These are phyloP conservation scores for Lates calcarifer DNA, from an alignment of 2,113 vertebrate species.

Conservation along the genomic window DNA sequence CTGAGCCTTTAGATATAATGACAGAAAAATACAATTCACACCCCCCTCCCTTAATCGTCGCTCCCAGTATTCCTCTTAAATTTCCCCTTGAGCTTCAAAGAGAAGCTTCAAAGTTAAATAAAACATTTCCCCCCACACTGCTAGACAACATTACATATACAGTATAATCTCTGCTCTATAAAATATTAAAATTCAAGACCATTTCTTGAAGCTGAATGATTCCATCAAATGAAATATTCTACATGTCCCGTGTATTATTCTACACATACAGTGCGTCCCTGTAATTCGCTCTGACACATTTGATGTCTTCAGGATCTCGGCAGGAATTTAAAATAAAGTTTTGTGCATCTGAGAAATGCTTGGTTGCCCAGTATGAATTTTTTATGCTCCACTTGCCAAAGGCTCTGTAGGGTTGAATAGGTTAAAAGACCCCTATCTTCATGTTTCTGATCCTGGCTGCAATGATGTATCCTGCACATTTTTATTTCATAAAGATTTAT, in stretches of 20 bases:
- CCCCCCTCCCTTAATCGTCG: neutral
- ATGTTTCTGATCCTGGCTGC: constrained; percentile 43
- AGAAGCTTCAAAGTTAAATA: constrained; percentile 48
- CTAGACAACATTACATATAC: constrained; percentile 33
- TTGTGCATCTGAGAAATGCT: constrained; percentile 20
- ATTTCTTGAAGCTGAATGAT: neutral
- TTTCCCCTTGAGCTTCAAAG: constrained; percentile 37
- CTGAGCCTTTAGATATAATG: constrained; percentile 9
- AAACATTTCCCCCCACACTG: constrained; percentile 35
- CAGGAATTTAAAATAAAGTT: constrained; percentile 49
- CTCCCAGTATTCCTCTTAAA: constrained; percentile 17
- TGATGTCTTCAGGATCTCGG: constrained; percentile 33
- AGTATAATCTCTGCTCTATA: constrained; percentile 25
- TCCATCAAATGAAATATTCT: constrained; percentile 19
- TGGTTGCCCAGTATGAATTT: constrained; percentile 31
- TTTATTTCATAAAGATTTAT: constrained; percentile 58
- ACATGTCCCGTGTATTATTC: neutral
- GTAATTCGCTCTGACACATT: constrained; percentile 41
- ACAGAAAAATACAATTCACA: neutral
- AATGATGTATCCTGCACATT: constrained; percentile 16
- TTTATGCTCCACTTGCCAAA: constrained; percentile 30
- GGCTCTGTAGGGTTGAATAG: constrained; percentile 46
- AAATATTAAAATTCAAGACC: constrained; percentile 32
- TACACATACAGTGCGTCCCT: neutral
- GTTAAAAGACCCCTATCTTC: constrained; percentile 49